A percentile compares a stretch with the other conserved stretches of the same genome.
phyloP scores from a whole-genome alignment of 2,888 invertebrate genomes.

The Drosophila macrospina region DNA sequence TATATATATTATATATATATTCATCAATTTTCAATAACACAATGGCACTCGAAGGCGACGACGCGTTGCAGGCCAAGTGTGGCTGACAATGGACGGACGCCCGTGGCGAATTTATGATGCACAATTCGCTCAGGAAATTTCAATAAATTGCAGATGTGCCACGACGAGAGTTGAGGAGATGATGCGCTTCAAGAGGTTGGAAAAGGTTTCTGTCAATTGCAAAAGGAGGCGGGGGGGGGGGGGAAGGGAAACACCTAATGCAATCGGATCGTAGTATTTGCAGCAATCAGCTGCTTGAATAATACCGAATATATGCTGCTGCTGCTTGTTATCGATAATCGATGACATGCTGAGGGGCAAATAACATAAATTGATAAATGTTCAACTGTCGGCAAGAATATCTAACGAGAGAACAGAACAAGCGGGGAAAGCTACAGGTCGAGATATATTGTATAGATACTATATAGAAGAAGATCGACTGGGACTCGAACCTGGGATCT shows the following conservation, averaged over 20 bases:
- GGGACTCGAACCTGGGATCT: too few species aligned
- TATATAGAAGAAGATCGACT: too few species aligned
- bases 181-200: constrained; percentile 7
- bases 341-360: too few species aligned
- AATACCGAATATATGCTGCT: not conserved
- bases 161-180: constrained; percentile 11
- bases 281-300: constrained; percentile 2
- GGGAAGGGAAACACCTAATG: too few species aligned
- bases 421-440: too few species aligned
- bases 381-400: too few species aligned
- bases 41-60: constrained; percentile 38
- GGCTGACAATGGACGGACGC: constrained; percentile 51
- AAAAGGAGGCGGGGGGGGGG: too few species aligned
- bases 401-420: too few species aligned
- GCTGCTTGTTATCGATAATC: too few species aligned
- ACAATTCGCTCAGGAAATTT: constrained; percentile 54
- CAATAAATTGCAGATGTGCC: constrained; percentile 54
- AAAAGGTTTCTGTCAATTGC: not conserved
- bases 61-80: constrained; percentile 23
- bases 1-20: constrained; percentile 7
- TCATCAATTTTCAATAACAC: constrained; percentile 69
- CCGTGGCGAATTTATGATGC: constrained; percentile 55
- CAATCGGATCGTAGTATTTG: too few species aligned
- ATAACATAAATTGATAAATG: too few species aligned
- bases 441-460: too few species aligned